Conservation (phyloP, 1,140 invertebrate genomes). For the Polypedilum pembai region DNA sequence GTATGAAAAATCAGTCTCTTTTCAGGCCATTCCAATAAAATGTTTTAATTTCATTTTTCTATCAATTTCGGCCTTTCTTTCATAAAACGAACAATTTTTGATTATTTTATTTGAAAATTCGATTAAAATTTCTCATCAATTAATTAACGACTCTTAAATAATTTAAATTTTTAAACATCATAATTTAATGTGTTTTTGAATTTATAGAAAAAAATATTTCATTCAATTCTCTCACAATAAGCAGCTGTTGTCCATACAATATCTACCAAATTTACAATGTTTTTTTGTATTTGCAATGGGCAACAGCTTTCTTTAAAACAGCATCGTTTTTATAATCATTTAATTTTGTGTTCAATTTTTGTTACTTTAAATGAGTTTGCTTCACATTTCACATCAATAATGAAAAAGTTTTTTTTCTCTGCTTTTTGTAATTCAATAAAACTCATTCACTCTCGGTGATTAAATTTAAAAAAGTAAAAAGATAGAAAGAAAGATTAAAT, state of each 20-base stretch:
- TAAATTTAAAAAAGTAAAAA: no score
- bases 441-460: no score
- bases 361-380: not conserved
- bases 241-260: not conserved
- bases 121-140: no score
- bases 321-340: not conserved
- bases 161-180: no score
- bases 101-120: no score
- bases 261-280: not conserved
- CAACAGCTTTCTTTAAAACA: not conserved
- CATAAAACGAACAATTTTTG: no score
- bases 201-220: not conserved
- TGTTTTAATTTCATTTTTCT: not conserved
- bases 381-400: no score
- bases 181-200: no score
- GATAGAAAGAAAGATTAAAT: no score
- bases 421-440: no score
- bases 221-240: not conserved
- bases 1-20: conserved; percentile 12
- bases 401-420: no score
- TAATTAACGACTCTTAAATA: no score
- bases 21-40: not conserved
- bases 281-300: not conserved
- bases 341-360: not conserved
- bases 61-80: not conserved